These are phyloP conservation scores for Phalanger gymnotis DNA, from an alignment of 2,797 vertebrate species.

Conservation along the genomic window DNA sequence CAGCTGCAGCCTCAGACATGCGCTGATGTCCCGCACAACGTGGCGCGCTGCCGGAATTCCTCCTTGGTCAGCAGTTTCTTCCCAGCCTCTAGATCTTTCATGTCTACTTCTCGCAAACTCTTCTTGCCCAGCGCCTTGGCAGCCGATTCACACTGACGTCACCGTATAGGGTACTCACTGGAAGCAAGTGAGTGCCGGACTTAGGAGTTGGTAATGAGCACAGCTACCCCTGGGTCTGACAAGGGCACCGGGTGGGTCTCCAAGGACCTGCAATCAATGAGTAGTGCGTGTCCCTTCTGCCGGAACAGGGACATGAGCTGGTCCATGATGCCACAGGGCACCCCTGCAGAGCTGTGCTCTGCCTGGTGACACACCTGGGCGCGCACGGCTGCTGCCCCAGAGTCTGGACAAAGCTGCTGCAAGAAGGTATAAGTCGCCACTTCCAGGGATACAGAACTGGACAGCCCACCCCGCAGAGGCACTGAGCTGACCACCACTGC, in stretches of 20 bases:
- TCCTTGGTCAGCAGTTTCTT: slow-evolving; percentile 86
- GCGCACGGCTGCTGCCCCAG: slow-evolving; percentile 88
- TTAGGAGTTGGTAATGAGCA: slow-evolving; percentile 97
- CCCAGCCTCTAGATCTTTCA: slow-evolving; percentile 89
- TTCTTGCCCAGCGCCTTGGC: slow-evolving; percentile 87
- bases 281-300: slow-evolving; percentile 90
- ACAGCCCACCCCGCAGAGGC: slow-evolving; percentile 94
- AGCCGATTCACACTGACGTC: slow-evolving; percentile 91
- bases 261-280: slow-evolving; percentile 97
- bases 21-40: slow-evolving; percentile 92
- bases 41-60: slow-evolving; percentile 90
- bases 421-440: slow-evolving; percentile 95
- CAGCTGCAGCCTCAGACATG: slow-evolving; percentile 87
- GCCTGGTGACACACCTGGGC: slow-evolving; percentile 93
- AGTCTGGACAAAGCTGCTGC: slow-evolving; percentile 94
- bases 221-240: slow-evolving; percentile 87
- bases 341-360: slow-evolving; percentile 92
- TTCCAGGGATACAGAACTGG: slow-evolving; percentile 96
- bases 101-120: slow-evolving; percentile 91
- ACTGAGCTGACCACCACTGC: slow-evolving; percentile 92
- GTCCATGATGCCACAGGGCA: slow-evolving; percentile 99
- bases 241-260: slow-evolving; percentile 89
- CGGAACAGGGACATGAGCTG: slow-evolving; percentile 95
- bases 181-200: slow-evolving; percentile 92
- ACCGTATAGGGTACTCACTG: slow-evolving; percentile 92